These are phyloP conservation scores for Actenoides hombroni DNA, from an alignment of 2,113 vertebrate species.

Conservation along the genomic window DNA sequence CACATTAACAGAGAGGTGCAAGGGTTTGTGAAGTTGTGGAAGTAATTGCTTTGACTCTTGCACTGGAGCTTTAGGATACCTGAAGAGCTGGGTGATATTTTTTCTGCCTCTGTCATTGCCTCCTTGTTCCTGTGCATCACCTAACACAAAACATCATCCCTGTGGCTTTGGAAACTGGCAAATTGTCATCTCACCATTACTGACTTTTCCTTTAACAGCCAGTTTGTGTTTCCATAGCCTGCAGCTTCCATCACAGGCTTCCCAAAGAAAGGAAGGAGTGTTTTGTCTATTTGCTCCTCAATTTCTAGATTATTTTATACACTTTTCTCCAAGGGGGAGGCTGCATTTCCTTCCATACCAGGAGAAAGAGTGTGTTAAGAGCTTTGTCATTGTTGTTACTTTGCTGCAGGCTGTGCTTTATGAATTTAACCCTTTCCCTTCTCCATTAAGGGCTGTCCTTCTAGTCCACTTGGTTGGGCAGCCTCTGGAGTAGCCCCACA, in stretches of 20 bases:
- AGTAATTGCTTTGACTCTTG: conserved; percentile 63
- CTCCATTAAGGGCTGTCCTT: not conserved
- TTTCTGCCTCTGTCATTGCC: not conserved
- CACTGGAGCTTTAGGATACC: not conserved
- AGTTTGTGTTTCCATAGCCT: conserved; percentile 32
- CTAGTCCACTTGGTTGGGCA: not conserved
- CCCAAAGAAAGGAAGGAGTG: not conserved
- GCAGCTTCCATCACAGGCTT: not conserved
- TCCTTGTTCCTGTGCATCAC: conserved; percentile 2
- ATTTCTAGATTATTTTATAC: not conserved
- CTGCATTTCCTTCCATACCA: not conserved
- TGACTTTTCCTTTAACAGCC: not conserved
- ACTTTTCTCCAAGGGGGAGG: not conserved
- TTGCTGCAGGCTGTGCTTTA: not conserved
- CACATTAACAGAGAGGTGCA: conserved; percentile 3
- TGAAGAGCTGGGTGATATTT: not conserved
- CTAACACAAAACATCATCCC: conserved; percentile 32
- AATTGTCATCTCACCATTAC: not conserved
- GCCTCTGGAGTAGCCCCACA: not conserved
- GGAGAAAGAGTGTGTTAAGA: not conserved
- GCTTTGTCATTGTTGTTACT: not conserved
- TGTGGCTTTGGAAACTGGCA: conserved; percentile 11
- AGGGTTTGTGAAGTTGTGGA: conserved; percentile 22
- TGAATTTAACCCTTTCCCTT: not conserved
- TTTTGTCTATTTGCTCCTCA: not conserved